Conservation (phyloP, 2,113 vertebrate genomes). For the Galbula dea region DNA sequence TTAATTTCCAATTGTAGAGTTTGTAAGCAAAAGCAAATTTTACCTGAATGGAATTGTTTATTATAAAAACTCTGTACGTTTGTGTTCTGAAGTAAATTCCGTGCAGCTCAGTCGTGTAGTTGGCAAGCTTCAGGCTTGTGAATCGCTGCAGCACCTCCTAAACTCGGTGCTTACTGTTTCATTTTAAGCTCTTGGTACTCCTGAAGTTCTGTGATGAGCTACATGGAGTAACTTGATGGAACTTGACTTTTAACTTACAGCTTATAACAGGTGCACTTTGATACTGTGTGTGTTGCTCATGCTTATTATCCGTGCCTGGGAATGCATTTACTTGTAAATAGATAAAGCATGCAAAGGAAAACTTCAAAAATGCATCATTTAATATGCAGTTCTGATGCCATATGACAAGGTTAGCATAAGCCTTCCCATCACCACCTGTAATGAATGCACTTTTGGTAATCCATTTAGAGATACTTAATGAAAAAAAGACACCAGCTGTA, state of each 20-base stretch:
- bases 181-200: not conserved
- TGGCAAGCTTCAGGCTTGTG: not conserved
- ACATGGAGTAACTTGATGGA: not conserved
- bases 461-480: not conserved
- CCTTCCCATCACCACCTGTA: not conserved
- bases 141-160: not conserved
- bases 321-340: conserved; percentile 43
- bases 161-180: not conserved
- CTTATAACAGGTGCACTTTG: not conserved
- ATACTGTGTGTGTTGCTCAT: not conserved
- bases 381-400: not conserved
- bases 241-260: not conserved
- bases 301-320: not conserved
- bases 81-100: not conserved
- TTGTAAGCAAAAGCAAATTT: not conserved
- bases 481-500: not conserved
- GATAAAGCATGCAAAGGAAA: conserved; percentile 21
- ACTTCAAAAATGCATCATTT: not conserved
- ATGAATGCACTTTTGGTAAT: conserved; percentile 11
- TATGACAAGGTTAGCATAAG: not conserved
- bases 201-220: not conserved
- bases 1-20: not conserved
- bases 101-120: not conserved
- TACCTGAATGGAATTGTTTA: not conserved
- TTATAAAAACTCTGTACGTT: not conserved